Percentiles rank a stretch among this genome's conserved stretches.
Conservation (phyloP, 2,113 vertebrate genomes). For the Myotis brandtii region DNA sequence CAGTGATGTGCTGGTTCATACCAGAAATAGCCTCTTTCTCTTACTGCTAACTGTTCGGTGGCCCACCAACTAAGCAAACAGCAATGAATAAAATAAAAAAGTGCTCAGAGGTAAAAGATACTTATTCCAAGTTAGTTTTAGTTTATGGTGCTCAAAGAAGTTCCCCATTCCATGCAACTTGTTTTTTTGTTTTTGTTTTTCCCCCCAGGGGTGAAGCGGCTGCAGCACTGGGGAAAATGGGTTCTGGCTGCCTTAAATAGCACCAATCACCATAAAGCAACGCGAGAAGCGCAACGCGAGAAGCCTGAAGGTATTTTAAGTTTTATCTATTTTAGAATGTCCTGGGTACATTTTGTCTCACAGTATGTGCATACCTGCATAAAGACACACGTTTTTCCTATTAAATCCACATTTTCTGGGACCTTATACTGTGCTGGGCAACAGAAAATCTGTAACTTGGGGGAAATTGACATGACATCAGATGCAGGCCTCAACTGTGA, state of each 20-base stretch:
- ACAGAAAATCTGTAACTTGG: neutral
- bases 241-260: neutral
- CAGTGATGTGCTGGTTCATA: neutral
- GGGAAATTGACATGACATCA: neutral
- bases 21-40: neutral
- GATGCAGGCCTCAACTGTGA: neutral
- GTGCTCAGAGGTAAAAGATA: neutral
- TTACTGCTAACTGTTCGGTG: neutral
- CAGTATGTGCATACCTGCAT: neutral
- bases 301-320: neutral
- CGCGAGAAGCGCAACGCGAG: neutral
- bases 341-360: neutral
- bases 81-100: neutral
- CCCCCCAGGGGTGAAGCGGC: neutral
- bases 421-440: neutral
- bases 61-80: neutral
- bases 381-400: neutral
- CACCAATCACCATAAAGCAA: neutral
- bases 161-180: neutral
- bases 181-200: neutral
- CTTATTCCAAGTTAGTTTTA: conserved; percentile 4
- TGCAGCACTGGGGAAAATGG: neutral
- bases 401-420: neutral
- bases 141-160: neutral
- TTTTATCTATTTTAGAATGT: neutral